Evolutionary conservation across 2,888 invertebrate genomes (phyloP), one percentile per base, ranked within the genome.

Genomic region (Drosophila niveifrons): DNA sequence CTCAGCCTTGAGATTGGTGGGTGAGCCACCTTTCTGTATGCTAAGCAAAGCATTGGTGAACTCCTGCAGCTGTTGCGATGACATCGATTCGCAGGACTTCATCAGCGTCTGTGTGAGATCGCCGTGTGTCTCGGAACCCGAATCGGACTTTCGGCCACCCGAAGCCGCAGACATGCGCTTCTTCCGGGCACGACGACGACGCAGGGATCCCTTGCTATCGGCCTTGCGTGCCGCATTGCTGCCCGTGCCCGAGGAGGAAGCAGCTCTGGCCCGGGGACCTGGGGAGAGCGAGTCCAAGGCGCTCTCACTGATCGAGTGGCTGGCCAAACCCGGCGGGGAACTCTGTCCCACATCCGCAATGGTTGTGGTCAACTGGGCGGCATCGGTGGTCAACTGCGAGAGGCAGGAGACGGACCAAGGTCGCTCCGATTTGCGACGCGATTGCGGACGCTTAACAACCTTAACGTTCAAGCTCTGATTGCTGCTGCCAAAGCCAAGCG

Each of bases 331-430:
- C 57, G 93, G 93, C 13, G 91, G 93, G 0, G 93, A 92, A 10
- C 93, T 93, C 57, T 88, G 88, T 2, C 78, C 83, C 7, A 70
- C 80, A 31, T 81, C 85, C 3, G 78, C 84, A 62, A 92, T 92
- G 6, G 93, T 66, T 9, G 83, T 78, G 15, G 93, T 80, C 75
- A 89, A 92, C 66, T 91, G 91, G 9, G 88, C 80, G 8, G 86
- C 81, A 41, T 90, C 90, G 63, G 94, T 93, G 82, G 94, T 94
- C 69, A 96, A 93, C 90, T 96, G 96, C 11, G 96, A 96, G 39
- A 97, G 94, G 83, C 97, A 97, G 7, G 97, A 97, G 6, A 97
- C 97, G 68, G 97, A 97, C 96, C 97, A 97, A 0, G 97, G 97
- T 48, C 97, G 94, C 28, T 94, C 92, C 9, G 92, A 91, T 58